Conservation (phyloP, 2,113 vertebrate genomes). For the Eleginops maclovinus region DNA sequence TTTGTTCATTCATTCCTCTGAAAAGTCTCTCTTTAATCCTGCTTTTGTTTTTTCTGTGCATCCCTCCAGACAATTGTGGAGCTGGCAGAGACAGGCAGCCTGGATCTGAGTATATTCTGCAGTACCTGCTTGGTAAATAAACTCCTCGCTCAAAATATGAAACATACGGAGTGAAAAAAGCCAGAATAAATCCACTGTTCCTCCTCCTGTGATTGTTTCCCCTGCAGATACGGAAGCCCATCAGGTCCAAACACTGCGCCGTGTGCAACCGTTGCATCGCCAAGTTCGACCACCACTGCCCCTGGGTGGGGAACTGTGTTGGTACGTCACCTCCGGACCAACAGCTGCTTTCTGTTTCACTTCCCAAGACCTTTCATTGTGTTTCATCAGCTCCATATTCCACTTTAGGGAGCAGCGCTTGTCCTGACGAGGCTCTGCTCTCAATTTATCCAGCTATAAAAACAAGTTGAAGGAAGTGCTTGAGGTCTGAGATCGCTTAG, state of each 20-base stretch:
- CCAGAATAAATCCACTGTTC: background rate
- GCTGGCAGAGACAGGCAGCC: constrained; percentile 95
- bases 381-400: background rate
- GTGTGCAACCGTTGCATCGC: constrained; percentile 99
- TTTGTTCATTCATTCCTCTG: constrained; percentile 11
- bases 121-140: constrained; percentile 97
- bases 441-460: background rate
- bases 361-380: background rate
- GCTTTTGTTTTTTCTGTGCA: constrained; percentile 19
- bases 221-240: constrained; percentile 95
- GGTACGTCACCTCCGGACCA: constrained; percentile 84
- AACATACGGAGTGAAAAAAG: background rate
- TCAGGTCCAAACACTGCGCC: constrained; percentile 98
- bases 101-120: constrained; percentile 99
- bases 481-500: background rate
- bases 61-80: constrained; percentile 95
- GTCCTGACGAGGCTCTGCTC: background rate
- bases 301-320: constrained; percentile 99
- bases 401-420: background rate
- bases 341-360: background rate
- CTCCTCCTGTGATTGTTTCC: no score
- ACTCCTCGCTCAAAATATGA: background rate
- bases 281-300: constrained; percentile 99
- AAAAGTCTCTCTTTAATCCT: background rate
- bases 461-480: background rate